phyloP scores from a whole-genome alignment of 2,113 vertebrate species.

The Carollia perspicillata region DNA sequence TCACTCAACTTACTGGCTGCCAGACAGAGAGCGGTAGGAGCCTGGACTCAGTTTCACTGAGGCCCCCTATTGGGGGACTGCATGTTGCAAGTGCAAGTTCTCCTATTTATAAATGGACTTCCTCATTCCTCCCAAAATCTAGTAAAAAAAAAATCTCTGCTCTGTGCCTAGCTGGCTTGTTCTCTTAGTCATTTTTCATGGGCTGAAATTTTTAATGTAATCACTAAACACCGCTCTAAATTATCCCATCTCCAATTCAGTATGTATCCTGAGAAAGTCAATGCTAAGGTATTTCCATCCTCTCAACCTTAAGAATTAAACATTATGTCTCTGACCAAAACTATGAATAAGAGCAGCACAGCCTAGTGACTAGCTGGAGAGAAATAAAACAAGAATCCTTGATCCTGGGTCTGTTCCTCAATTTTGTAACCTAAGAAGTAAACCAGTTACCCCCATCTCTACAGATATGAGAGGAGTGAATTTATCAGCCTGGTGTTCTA shows the following conservation, averaged over 20 bases:
- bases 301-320: not conserved
- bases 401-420: not conserved
- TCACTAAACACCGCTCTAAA: not conserved
- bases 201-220: not conserved
- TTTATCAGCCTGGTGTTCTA: not conserved
- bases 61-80: not conserved
- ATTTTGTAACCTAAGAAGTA: not conserved
- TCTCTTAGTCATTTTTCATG: constrained; percentile 9
- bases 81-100: not conserved
- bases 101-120: not conserved
- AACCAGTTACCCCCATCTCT: not conserved
- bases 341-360: not conserved
- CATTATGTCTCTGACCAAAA: not conserved
- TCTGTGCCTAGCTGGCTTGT: not conserved
- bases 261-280: not conserved
- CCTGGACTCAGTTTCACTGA: not conserved
- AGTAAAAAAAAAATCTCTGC: not conserved
- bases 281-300: not conserved
- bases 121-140: not conserved
- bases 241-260: not conserved
- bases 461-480: not conserved
- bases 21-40: not conserved
- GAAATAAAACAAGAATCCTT: not conserved
- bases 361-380: not conserved
- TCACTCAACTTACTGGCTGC: not conserved